Evolutionary conservation across 2,797 vertebrate species (phyloP).

Genomic region (Eurystomus glaucurus): DNA sequence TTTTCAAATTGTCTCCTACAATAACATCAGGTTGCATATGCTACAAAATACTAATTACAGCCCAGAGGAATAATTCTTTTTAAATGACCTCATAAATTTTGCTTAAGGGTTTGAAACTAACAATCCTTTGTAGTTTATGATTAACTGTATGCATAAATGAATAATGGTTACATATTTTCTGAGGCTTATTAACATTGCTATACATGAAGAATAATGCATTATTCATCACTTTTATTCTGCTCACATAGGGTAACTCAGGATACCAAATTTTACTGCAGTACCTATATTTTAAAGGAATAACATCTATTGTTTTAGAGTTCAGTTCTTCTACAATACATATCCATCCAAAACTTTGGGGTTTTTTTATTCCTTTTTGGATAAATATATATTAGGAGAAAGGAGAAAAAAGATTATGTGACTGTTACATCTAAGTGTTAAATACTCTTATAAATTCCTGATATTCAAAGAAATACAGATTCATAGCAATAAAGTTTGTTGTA

Average conservation of each 20-base stretch:
- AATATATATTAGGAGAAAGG: neutral
- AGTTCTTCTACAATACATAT: neutral
- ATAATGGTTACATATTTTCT: constrained; percentile 80
- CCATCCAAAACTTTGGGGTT: fast-evolving
- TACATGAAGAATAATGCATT: constrained; percentile 23
- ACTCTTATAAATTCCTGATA: neutral
- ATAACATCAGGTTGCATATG: constrained; percentile 79
- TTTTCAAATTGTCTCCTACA: constrained; percentile 73
- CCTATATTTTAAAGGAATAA: neutral
- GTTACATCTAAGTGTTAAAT: neutral
- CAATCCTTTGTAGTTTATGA: constrained; percentile 79
- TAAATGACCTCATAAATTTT: constrained; percentile 83
- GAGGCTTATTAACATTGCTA: constrained; percentile 1
- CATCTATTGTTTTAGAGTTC: neutral
- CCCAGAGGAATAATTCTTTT: constrained; percentile 83
- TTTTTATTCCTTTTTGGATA: neutral
- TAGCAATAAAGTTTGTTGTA: neutral
- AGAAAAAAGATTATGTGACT: neutral
- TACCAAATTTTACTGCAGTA: neutral
- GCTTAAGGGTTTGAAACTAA: constrained; percentile 71
- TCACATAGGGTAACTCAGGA: neutral
- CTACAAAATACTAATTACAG: constrained; percentile 86
- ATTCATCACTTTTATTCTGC: constrained; percentile 25
- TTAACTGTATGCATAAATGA: constrained; percentile 85
- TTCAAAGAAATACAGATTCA: neutral